Base-by-base conservation (phyloP, 2,888 invertebrate species). In the Athalia cordata region DNA sequence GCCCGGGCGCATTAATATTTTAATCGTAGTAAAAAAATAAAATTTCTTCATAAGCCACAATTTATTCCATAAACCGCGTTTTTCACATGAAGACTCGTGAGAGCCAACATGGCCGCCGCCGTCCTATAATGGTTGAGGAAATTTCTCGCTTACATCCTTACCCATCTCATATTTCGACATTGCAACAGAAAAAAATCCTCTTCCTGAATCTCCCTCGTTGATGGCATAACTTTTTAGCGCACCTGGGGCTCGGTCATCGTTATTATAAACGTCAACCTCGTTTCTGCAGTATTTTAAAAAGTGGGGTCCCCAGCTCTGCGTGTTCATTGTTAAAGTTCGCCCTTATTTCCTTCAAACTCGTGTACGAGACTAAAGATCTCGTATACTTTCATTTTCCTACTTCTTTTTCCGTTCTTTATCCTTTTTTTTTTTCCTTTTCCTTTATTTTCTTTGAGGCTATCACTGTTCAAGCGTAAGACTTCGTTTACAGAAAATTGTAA, bases 171-270 rank as follows among this genome's bases (percentile, higher is more conserved):
- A 29, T 29, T 29, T 29, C 29, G 29, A 29, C 29, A 29, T 62
- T 43, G 29, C 43, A 9, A 67, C 9, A 13, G 13, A 50, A 47
- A 67, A 67, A 15, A 8, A 67, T 13, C 67, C 13, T 8, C 67
- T 15, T 0, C 50, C 13, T 5, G 50, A 67, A 50, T 50, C 67
- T 55, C n/a, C n/a, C 67, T 9, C 4, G 15, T 50, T 67, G 67
- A 52, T 67, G 47, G 9, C 50, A 67, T 50, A 67, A 67, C 67
- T 67, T 67, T 55, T 67, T 50, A 50, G 67, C 67, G n/a, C 67
- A 67, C 50, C 67, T 67, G 67, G 67, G 50, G 47, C 50, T 67
- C 11, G 49, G 50, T 47, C 45, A 64, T 11, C 50, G 67, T 67
- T 15, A n/a, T 55, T 55, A 55, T n/a, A 49, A 50, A 15, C 67